These are phyloP conservation scores for Carcinoscorpius rotundicauda DNA, from an alignment of 1,140 invertebrate genomes.

Conservation along the genomic window DNA sequence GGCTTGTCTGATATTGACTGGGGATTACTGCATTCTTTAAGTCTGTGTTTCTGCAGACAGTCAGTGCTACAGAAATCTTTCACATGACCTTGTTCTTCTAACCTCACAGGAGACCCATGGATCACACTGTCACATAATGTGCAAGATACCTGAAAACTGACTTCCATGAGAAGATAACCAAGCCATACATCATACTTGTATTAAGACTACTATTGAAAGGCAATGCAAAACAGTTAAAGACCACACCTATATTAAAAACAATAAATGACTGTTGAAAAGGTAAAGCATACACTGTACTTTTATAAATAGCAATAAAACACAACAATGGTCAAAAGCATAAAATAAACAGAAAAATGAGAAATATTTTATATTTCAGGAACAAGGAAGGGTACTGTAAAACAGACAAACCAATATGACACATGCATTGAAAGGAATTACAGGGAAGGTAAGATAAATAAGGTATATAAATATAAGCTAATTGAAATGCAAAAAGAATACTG, in stretches of 20 bases:
- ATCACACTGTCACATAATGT: constrained; percentile 19
- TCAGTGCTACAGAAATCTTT: constrained; percentile 72
- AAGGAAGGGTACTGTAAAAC: no score
- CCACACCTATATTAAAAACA: not conserved
- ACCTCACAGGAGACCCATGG: constrained; percentile 17
- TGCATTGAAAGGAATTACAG: no score
- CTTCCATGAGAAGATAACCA: not conserved
- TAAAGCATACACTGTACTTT: no score
- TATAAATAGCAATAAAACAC: no score
- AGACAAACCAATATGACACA: no score
- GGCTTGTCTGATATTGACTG: constrained; percentile 9
- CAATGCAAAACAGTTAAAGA: not conserved
- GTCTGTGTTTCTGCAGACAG: constrained; percentile 66
- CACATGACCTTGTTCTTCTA: constrained; percentile 35
- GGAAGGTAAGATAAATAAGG: no score
- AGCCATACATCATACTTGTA: not conserved
- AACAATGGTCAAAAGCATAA: no score
- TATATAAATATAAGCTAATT: no score
- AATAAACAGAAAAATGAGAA: no score
- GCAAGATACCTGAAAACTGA: constrained; percentile 11
- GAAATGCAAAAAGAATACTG: no score
- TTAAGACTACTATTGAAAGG: not conserved
- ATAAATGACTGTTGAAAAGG: not conserved
- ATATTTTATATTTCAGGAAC: no score
- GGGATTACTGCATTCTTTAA: constrained; percentile 41